Conservation (phyloP, 1,140 invertebrate species). For the Polypedilum pembai region DNA sequence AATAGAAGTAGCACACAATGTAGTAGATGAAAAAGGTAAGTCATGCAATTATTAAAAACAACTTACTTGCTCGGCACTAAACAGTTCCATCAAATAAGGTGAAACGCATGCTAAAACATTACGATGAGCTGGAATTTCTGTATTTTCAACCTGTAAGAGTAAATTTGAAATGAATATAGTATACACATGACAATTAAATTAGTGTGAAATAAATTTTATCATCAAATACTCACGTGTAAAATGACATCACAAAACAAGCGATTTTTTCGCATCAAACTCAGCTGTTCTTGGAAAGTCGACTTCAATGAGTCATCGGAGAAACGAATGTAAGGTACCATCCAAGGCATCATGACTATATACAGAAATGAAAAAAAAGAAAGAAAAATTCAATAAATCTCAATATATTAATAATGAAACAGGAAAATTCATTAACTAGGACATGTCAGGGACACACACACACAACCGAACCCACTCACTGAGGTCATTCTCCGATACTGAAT, state of each 20-base stretch:
- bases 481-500: constrained; percentile 9
- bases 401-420: too few relatives aligned
- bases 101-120: constrained; percentile 68
- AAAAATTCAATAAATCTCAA: background rate
- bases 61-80: constrained; percentile 51
- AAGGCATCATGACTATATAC: constrained; percentile 9
- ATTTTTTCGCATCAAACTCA: constrained; percentile 69
- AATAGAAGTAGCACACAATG: background rate
- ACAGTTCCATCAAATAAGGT: constrained; percentile 69
- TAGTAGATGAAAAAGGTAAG: background rate
- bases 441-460: background rate
- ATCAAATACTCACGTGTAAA: constrained; percentile 55
- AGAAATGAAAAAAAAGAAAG: background rate
- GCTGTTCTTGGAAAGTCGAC: constrained; percentile 46
- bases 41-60: too few relatives aligned
- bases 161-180: constrained; percentile 29
- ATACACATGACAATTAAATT: constrained; percentile 33
- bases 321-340: constrained; percentile 29
- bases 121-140: constrained; percentile 67
- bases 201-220: constrained; percentile 38
- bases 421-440: background rate
- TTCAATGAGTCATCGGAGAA: constrained; percentile 31
- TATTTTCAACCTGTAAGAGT: constrained; percentile 52
- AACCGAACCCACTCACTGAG: background rate
- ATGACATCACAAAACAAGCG: constrained; percentile 72